These are phyloP conservation scores for Limenitis camilla DNA, from an alignment of 2,888 invertebrate species.

Conservation along the genomic window DNA sequence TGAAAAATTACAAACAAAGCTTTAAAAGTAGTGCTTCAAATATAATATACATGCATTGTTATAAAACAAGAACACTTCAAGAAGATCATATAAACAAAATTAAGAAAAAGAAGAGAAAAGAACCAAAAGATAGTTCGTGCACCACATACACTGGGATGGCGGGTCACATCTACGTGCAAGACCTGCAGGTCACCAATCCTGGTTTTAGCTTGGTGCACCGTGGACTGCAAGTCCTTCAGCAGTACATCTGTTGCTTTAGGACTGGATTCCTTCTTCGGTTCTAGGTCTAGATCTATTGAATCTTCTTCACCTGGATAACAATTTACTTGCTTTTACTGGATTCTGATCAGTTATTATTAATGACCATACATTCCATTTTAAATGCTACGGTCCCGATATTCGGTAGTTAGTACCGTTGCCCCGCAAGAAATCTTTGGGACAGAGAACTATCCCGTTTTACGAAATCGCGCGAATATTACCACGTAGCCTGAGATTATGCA, in stretches of 20 bases:
- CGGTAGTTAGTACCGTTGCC: no score
- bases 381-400: no score
- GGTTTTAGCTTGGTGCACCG: slow-evolving; percentile 74
- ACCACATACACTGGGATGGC: slow-evolving; percentile 60
- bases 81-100: neutral
- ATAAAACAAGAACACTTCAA: no score
- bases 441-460: no score
- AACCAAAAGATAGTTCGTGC: slow-evolving; percentile 52
- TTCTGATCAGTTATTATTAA: no score
- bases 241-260: slow-evolving; percentile 54
- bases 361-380: no score
- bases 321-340: neutral
- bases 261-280: slow-evolving; percentile 40
- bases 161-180: slow-evolving; percentile 53
- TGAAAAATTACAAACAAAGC: no score
- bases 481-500: no score
- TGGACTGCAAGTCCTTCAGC: slow-evolving; percentile 72
- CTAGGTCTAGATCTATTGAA: slow-evolving; percentile 43
- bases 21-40: neutral
- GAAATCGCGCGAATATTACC: no score
- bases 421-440: no score
- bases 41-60: neutral
- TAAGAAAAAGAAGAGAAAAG: neutral
- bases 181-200: slow-evolving; percentile 79
- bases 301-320: slow-evolving; percentile 60